Percentiles rank a stretch among this genome's conserved stretches.
phyloP scores from a whole-genome alignment of 2,888 invertebrate species.

The Rotaria magnacalcarata region DNA sequence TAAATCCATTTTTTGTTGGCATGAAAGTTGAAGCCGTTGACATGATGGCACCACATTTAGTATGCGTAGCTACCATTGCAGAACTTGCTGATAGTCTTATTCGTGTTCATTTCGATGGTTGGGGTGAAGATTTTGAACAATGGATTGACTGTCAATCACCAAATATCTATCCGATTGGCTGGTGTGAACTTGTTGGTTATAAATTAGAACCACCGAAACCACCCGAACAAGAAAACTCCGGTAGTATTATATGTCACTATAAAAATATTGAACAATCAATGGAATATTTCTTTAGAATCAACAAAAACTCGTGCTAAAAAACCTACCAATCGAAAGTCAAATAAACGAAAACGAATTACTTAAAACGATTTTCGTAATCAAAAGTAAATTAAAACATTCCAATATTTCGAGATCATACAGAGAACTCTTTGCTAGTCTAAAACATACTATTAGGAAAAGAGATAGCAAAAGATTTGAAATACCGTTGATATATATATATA shows the following conservation, averaged over 20 bases:
- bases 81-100: conserved; percentile 84
- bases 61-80: conserved; percentile 88
- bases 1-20: conserved; percentile 81
- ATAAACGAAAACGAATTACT: neutral
- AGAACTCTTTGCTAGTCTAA: no score
- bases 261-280: neutral
- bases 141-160: conserved; percentile 94
- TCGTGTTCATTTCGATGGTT: conserved; percentile 90
- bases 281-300: neutral
- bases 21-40: conserved; percentile 93
- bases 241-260: neutral
- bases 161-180: conserved; percentile 92
- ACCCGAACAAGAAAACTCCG: conserved; percentile 23
- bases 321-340: neutral
- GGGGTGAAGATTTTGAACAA: conserved; percentile 90
- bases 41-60: conserved; percentile 84
- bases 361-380: neutral
- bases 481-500: no score
- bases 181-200: conserved; percentile 71
- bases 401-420: no score
- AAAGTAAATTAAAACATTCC: neutral
- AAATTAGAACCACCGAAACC: conserved; percentile 11
- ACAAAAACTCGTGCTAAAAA: neutral
- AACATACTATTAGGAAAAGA: no score
- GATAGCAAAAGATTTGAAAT: no score